Conservation (phyloP, 2,113 vertebrate species). For the Gopherus evgoodei region DNA sequence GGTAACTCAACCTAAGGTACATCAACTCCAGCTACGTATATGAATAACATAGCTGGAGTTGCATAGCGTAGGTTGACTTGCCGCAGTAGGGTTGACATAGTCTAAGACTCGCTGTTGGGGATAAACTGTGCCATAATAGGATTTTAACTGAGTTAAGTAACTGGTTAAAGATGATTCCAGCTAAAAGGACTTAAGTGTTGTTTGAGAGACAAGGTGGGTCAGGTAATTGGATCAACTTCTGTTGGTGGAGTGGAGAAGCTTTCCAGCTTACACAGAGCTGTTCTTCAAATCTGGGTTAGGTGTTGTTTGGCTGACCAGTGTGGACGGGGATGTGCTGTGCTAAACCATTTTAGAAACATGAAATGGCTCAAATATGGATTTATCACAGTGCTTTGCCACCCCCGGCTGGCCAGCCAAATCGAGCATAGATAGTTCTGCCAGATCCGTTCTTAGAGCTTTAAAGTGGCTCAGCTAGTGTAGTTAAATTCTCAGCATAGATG, state of each 20-base stretch:
- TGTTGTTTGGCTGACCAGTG: neutral
- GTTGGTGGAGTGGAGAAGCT: no score
- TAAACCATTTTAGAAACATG: neutral
- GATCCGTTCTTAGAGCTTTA: neutral
- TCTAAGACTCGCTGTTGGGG: rapidly evolving
- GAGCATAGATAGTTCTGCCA: neutral
- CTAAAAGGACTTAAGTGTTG: neutral
- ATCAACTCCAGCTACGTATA: no score
- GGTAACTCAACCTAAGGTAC: no score
- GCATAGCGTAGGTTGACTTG: no score
- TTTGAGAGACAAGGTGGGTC: no score
- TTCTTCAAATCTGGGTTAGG: no score
- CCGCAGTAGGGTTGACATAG: neutral
- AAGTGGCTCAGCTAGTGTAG: neutral
- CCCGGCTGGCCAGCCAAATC: neutral
- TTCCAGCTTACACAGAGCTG: no score
- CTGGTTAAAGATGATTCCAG: neutral
- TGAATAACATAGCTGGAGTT: no score
- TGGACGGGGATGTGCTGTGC: neutral
- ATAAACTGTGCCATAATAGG: neutral
- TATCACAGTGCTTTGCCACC: neutral
- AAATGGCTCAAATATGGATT: neutral
- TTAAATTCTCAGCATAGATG: neutral
- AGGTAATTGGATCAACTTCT: no score
- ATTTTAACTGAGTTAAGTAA: neutral